phyloP scores from a whole-genome alignment of 1,140 invertebrate genomes.

The Sipha flava region DNA sequence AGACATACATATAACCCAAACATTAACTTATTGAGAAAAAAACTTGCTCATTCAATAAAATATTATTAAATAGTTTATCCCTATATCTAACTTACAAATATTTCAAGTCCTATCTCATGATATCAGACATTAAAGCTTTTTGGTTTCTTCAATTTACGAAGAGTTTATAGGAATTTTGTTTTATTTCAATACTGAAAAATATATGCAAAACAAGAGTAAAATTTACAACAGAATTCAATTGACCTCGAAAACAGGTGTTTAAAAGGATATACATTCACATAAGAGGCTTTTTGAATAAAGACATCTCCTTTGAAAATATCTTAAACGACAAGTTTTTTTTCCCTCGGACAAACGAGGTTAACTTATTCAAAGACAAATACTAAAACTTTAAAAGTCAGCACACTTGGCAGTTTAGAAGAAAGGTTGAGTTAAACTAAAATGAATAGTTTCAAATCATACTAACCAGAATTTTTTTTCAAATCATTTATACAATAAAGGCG shows the following conservation, averaged over 20 bases:
- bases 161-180: not conserved
- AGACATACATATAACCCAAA: too few species aligned
- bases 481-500: too few species aligned
- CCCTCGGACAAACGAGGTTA: not conserved
- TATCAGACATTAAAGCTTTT: too few species aligned
- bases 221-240: not conserved
- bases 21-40: too few species aligned
- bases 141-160: too few species aligned
- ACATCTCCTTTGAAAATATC: not conserved
- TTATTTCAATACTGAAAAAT: not conserved
- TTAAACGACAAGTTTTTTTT: slow-evolving; percentile 23
- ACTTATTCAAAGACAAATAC: slow-evolving; percentile 28
- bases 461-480: too few species aligned
- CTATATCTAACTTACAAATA: too few species aligned
- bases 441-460: too few species aligned
- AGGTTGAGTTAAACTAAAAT: not conserved
- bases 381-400: slow-evolving; percentile 17
- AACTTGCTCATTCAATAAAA: too few species aligned
- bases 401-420: not conserved
- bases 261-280: not conserved
- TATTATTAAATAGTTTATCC: too few species aligned
- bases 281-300: not conserved
- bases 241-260: not conserved
- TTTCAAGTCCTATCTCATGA: too few species aligned
- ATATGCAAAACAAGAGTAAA: not conserved